Base-by-base conservation (phyloP, 2,888 invertebrate species). In the Cartodere bifasciata region DNA sequence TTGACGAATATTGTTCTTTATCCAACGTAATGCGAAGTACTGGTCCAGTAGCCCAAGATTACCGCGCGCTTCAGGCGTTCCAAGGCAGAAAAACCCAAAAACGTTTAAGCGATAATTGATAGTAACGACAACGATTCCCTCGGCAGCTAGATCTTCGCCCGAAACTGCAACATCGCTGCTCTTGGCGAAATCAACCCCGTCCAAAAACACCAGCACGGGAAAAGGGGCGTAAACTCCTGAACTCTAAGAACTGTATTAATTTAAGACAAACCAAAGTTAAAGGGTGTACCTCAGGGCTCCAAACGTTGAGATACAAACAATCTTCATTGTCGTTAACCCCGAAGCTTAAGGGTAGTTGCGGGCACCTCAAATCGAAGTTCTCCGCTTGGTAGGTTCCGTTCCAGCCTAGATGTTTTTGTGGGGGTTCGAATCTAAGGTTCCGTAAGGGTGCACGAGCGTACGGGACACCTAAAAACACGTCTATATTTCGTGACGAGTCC, bases 11-110 rank as follows among this genome's bases (percentile, higher is more conserved):
- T 88, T 81, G 44, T 79, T 73, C 37, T 73, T 69, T 2, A 82
- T 65, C 84, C 84, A 83, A 24, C 75, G 49, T 33, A 92, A 59
- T 1, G 83, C 86, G 55, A 86, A 60, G 46, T 80, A 75, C 51
- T 91, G 87, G 57, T 92, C 91, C 44, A 82, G 72, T 29, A 92
- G 58, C 1, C 88, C 90, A 36, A 85, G 72, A 57, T 92, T 92
- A 0, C 91, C 90, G 1, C 82, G 71, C 3, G 74, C 71, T 40
- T 65, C 62, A 23, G 56, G 43, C 4, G 63, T 61, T 16, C 64
- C 66, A 38, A 74, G 52, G 16, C 67, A 68, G 38, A 79, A 70
- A 60, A 78, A 79, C 3, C 75, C 76, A 41, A 82, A 72, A 15
- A 80, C 64, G 47, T 81, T 78, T 16, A 74, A 65, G 16, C 83